Percentiles rank a stretch among this genome's conserved stretches.
Conservation (phyloP, 2,888 invertebrate genomes). For the Lasioglossum morio region DNA sequence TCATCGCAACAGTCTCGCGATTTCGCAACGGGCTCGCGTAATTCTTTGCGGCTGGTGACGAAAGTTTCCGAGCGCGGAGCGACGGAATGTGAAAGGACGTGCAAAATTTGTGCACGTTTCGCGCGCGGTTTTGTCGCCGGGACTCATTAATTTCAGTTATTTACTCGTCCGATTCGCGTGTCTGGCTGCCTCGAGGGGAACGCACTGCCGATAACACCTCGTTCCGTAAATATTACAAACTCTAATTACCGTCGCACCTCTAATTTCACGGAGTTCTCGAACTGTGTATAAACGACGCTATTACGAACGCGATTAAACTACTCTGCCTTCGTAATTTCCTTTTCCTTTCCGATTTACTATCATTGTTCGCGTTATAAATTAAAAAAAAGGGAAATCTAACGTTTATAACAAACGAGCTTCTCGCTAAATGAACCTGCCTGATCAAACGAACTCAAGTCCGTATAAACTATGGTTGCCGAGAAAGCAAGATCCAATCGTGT, state of each 20-base stretch:
- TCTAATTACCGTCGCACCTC: slow-evolving; percentile 1
- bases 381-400: too few species aligned
- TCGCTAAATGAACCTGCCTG: background rate
- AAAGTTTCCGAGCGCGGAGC: slow-evolving; percentile 18
- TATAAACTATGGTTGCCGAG: background rate
- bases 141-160: slow-evolving; percentile 36
- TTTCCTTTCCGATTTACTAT: background rate
- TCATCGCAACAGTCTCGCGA: slow-evolving; percentile 1
- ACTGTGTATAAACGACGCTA: background rate
- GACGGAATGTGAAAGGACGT: slow-evolving; percentile 44
- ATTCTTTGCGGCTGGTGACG: slow-evolving; percentile 34
- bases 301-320: background rate
- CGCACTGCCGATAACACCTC: slow-evolving; percentile 28
- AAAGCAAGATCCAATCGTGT: background rate
- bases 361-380: background rate
- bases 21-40: slow-evolving; percentile 11
- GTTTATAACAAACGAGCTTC: too few species aligned
- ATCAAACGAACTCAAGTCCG: background rate
- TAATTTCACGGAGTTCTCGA: background rate
- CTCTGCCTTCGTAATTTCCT: background rate
- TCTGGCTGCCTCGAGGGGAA: slow-evolving; percentile 46
- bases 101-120: slow-evolving; percentile 33
- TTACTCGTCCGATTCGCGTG: slow-evolving; percentile 43
- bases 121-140: slow-evolving; percentile 21
- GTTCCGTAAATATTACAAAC: background rate